Base-by-base conservation (phyloP, 2,888 invertebrate species). In the Apodemia mormo region DNA sequence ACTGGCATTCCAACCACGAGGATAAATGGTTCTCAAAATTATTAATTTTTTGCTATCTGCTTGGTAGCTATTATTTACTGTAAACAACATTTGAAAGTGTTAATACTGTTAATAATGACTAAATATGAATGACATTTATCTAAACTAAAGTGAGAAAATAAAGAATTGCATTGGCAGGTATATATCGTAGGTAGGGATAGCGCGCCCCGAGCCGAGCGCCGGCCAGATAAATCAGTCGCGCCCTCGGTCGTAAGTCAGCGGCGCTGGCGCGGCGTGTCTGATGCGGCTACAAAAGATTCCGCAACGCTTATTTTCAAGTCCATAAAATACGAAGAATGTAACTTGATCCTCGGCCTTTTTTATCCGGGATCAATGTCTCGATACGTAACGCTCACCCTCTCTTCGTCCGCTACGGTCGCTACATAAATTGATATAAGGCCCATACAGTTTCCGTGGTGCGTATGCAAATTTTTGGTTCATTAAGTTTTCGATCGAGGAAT, bases 281-380 rank as follows among this genome's bases (percentile, higher is more conserved):
- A 43, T 68, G 68, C 71, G 71, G 66, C 54, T 66, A 76, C 75
- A 76, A 76, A 76, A 72, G 74, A 73, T 74, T 72, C 72, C 72
- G 66, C 67, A 70, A 67, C 74, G 74, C 74, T 77, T 74, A 75
- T 76, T 78, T 76, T 78, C 75, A 69, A 76, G 74, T 75, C 74
- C 75, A 76, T 77, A 77, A 77, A 76, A 74, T 72, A 80, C 79
- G 76, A 76, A 82, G 80, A 85, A 84, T 83, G 79, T 78, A 72
- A 74, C 75, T 76, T 71, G 75, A 76, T 78, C 73, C 79, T 74
- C 22, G 54, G 33, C 52, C 52, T 52, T 61, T 61, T 61, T 37
- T 30, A 61, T 61, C 29, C 10, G 61, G 37, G 37, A 37, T 52
- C 52, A 8, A 52, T 33, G 37, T 10, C 61, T 12, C 61, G 67